phyloP scores from a whole-genome alignment of 2,113 vertebrate genomes.

The Bostrychus sinensis region DNA sequence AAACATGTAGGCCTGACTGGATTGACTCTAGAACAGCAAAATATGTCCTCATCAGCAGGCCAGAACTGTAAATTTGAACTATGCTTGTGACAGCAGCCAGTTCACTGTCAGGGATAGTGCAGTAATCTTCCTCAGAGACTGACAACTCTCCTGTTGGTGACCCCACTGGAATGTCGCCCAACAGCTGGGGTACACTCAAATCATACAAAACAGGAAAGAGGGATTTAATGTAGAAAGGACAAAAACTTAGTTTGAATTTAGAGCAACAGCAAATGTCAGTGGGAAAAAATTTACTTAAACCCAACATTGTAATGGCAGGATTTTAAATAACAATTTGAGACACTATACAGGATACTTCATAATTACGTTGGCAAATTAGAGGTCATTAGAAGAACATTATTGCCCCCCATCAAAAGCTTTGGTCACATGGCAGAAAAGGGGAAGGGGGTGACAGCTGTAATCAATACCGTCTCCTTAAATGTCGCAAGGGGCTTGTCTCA shows the following conservation, averaged over 20 bases:
- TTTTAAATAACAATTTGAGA: neutral
- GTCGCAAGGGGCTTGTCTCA: slow-evolving; percentile 67
- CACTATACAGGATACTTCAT: slow-evolving; percentile 8
- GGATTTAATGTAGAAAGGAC: slow-evolving; percentile 20
- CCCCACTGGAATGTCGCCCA: slow-evolving; percentile 61
- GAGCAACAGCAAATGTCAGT: neutral
- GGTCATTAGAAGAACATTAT: slow-evolving; percentile 37
- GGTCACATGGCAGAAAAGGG: slow-evolving; percentile 45
- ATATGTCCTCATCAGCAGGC: slow-evolving; percentile 28
- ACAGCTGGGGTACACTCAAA: slow-evolving; percentile 60
- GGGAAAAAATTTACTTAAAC: neutral
- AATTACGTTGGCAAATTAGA: slow-evolving; percentile 5
- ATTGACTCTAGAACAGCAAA: slow-evolving; percentile 6
- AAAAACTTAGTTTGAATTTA: slow-evolving; percentile 1
- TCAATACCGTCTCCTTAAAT: slow-evolving; percentile 69
- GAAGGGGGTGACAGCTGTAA: slow-evolving; percentile 58
- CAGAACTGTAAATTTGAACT: slow-evolving; percentile 46
- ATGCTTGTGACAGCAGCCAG: slow-evolving; percentile 41
- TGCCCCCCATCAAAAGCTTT: slow-evolving; percentile 46
- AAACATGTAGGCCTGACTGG: slow-evolving; percentile 3
- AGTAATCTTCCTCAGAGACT: slow-evolving; percentile 44
- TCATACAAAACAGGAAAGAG: slow-evolving; percentile 30
- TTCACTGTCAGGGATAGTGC: slow-evolving; percentile 19
- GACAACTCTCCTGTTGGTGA: slow-evolving; percentile 29
- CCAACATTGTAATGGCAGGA: neutral